Evolutionary conservation across 2,888 invertebrate species (phyloP).

Genomic region (Bembecia ichneumoniformis): DNA sequence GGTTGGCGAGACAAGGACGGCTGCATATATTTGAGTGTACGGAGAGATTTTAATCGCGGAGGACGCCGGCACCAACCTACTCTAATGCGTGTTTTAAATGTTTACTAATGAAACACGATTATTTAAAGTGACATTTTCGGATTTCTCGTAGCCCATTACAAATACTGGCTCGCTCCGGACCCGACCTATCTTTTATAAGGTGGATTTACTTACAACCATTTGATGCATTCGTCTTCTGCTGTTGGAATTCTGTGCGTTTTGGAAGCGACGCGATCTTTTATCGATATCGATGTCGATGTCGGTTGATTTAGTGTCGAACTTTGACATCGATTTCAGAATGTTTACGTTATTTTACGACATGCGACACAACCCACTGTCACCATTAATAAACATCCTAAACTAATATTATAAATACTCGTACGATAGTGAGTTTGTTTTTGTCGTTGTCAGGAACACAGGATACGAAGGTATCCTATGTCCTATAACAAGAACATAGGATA

Average conservation of each 20-base stretch:
- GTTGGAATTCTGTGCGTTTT: slow-evolving; percentile 6
- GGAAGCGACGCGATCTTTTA: not conserved
- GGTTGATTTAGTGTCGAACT: slow-evolving; percentile 27
- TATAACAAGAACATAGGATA: no score
- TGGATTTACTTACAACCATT: slow-evolving; percentile 27
- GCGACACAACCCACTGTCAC: not conserved
- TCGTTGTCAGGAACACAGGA: no score
- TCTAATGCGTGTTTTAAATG: slow-evolving; percentile 69
- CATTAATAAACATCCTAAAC: no score
- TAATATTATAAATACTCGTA: no score
- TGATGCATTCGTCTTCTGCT: slow-evolving; percentile 18
- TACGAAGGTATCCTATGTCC: no score
- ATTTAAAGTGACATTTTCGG: slow-evolving; percentile 69
- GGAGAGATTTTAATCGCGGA: slow-evolving; percentile 44
- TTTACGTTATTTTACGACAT: not conserved
- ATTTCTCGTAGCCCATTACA: slow-evolving; percentile 46
- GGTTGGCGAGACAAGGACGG: slow-evolving; percentile 28
- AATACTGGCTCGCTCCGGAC: slow-evolving; percentile 25
- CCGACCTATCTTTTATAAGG: slow-evolving; percentile 13
- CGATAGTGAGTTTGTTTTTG: no score
- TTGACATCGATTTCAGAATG: slow-evolving; percentile 26
- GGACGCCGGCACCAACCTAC: slow-evolving; percentile 64
- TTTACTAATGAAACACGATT: slow-evolving; percentile 70
- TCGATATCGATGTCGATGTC: slow-evolving; percentile 13
- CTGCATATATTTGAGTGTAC: slow-evolving; percentile 30